Evolutionary conservation across 2,888 invertebrate species (phyloP), one percentile per base, ranked within the genome.

Genomic region (Tachina fera): DNA sequence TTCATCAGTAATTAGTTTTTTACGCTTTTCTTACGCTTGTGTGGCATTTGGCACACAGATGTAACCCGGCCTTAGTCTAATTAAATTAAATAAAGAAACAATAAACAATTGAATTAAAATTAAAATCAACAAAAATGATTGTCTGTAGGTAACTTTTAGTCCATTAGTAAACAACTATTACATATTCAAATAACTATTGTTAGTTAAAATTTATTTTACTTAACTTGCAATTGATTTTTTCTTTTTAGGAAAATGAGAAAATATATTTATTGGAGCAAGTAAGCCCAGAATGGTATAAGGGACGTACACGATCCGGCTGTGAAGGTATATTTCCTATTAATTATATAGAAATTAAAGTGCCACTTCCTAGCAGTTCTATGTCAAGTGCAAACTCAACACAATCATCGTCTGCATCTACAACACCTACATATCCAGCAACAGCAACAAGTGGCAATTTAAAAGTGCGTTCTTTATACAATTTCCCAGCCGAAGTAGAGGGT

Each of bases 281-380:
- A 41, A 96, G 97, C 90, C 94, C 94, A 47, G 97, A 97, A 88
- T 98, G 98, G 98, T 93, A 96, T 87, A 95, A 94, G 90, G 98
- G 98, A 9, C 94, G 95, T 88, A 92, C 96, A 75, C 94, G 94
- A 76, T 93, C 92, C 88, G 95, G 95, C 84, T 94, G 94, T 82
- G 95, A 96, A 91, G 98, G 98, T 53, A 95, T 97, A 88, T 97
- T 98, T 93, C 98, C 98, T 1, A 93, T 94, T 31, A 96, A 95
- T 92, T 97, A 96, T 92, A 94, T 97, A 87, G 95, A 97, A 88
- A 93, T 97, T 63, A 95, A 95, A 91, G 94, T 96, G 87, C 96
- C 97, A 76, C 92, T 96, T 19, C 93, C 94, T 43, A 93, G 93
- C 87, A 90, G 90, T 72, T 79, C 87, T 51, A 56, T 47, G 60